A percentile compares a stretch with the other conserved stretches of the same genome.
Evolutionary conservation across 2,888 invertebrate species (phyloP).

Genomic region (Acleris laterana): DNA sequence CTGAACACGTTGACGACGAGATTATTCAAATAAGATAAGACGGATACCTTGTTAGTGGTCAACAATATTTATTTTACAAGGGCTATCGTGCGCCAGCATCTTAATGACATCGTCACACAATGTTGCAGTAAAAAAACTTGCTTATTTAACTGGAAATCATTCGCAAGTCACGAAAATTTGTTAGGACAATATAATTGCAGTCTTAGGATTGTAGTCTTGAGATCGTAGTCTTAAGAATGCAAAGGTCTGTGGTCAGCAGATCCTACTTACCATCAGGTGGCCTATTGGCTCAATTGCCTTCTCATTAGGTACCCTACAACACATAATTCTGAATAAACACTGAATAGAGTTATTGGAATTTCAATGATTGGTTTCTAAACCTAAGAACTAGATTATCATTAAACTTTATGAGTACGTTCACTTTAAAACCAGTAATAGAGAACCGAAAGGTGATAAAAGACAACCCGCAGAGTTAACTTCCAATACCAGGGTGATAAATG

Average conservation of each 20-base stretch:
- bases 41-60: slow-evolving; percentile 34
- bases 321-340: not conserved
- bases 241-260: no score
- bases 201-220: no score
- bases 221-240: no score
- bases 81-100: slow-evolving; percentile 35
- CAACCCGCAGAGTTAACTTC: slow-evolving; percentile 43
- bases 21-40: slow-evolving; percentile 35
- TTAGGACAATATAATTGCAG: no score
- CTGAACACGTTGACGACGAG: slow-evolving; percentile 28
- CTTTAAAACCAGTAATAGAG: slow-evolving; percentile 47
- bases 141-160: slow-evolving; percentile 7
- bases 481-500: slow-evolving; percentile 58
- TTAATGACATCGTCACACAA: slow-evolving; percentile 33
- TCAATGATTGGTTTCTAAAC: slow-evolving; percentile 10
- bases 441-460: slow-evolving; percentile 41
- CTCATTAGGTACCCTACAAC: no score
- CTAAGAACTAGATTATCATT: not conserved
- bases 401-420: slow-evolving; percentile 28
- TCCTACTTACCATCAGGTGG: no score
- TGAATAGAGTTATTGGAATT: not conserved
- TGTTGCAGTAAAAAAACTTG: slow-evolving; percentile 13
- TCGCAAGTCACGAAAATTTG: slow-evolving; percentile 1
- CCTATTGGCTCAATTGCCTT: no score
- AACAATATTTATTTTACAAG: slow-evolving; percentile 35